phyloP scores from a whole-genome alignment of 2,113 vertebrate genomes.

The Pavo muticus region DNA sequence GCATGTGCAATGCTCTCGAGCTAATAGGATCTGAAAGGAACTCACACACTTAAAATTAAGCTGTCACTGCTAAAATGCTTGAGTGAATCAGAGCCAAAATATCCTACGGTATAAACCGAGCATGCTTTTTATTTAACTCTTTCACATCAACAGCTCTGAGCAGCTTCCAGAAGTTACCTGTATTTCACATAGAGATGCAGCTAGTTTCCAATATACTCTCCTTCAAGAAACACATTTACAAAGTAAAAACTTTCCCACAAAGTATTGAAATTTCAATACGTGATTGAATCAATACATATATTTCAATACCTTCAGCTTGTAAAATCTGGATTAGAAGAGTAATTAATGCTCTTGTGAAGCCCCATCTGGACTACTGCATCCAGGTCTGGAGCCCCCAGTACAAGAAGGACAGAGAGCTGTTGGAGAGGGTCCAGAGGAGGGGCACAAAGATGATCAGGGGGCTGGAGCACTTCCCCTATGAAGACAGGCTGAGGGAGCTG shows the following conservation, averaged over 20 bases:
- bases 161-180: background rate
- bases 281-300: no score
- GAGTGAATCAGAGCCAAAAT: background rate
- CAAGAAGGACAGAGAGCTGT: no score
- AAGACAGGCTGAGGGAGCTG: no score
- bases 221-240: background rate
- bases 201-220: background rate
- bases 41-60: background rate
- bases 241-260: background rate
- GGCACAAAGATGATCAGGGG: no score
- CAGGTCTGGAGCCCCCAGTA: no score
- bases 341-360: background rate
- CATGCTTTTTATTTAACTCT: background rate
- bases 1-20: background rate
- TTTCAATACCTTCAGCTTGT: background rate
- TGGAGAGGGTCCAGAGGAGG: no score
- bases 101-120: background rate
- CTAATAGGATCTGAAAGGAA: background rate
- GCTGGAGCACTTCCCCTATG: no score
- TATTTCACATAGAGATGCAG: background rate
- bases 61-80: background rate
- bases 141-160: background rate
- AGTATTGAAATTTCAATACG: background rate
- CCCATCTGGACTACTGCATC: no score
- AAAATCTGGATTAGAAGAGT: background rate